phyloP scores from a whole-genome alignment of 1,140 invertebrate species.

The Rhopalosiphum padi region DNA sequence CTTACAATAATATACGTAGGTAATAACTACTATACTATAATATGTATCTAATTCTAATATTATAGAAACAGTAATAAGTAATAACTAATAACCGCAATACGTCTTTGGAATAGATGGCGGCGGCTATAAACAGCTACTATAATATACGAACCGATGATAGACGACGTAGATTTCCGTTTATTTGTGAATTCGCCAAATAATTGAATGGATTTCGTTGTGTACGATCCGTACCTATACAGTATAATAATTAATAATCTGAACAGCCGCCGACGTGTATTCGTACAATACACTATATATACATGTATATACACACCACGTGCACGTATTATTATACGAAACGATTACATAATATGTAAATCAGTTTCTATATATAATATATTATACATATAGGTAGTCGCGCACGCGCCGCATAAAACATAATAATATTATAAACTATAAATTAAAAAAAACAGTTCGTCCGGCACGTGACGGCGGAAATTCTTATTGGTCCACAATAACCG shows the following conservation, averaged over 20 bases:
- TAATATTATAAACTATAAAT: not conserved
- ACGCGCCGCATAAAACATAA: not conserved
- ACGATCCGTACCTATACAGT: not conserved
- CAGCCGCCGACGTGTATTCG: not conserved
- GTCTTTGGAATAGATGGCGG: not conserved
- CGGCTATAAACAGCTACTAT: not conserved
- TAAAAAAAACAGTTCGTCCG: not conserved
- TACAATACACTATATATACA: not conserved
- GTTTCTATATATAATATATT: not conserved
- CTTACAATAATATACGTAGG: too few relatives aligned
- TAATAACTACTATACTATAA: too few relatives aligned
- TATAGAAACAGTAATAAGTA: not conserved
- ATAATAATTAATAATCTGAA: conserved; percentile 19
- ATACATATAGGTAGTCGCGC: not conserved
- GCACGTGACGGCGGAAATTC: not conserved
- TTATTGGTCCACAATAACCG: not conserved
- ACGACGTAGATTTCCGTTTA: not conserved
- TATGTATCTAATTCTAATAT: too few relatives aligned
- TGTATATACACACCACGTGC: not conserved
- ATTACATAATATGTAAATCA: conserved; percentile 41
- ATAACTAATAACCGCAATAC: not conserved
- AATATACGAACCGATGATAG: not conserved
- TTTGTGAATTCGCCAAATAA: not conserved
- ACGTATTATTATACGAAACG: not conserved
- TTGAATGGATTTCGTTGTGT: not conserved